Evolutionary conservation across 2,888 invertebrate genomes (phyloP).

Genomic region (Diogma glabrata): DNA sequence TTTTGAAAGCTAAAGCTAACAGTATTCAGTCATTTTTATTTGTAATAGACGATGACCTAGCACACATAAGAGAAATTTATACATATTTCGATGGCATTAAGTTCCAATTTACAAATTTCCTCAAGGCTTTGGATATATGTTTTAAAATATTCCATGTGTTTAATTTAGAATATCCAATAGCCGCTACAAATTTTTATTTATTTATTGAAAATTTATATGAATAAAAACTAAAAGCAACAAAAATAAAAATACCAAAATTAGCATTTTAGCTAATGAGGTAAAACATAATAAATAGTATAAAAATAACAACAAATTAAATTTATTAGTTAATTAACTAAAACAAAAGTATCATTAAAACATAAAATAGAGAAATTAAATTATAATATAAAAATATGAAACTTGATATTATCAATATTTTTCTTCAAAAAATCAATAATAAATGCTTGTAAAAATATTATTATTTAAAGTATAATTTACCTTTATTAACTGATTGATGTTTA

Average conservation of each 20-base stretch:
- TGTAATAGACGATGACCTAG: not conserved
- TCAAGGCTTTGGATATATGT: not conserved
- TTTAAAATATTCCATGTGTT: not conserved
- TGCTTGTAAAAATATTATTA: too few relatives aligned
- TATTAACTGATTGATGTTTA: too few relatives aligned
- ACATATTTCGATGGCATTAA: not conserved
- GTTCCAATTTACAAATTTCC: not conserved
- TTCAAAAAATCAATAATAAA: too few relatives aligned
- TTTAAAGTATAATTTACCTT: too few relatives aligned
- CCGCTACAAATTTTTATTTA: not conserved
- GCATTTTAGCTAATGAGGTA: not conserved
- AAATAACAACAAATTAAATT: too few relatives aligned
- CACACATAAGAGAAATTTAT: not conserved
- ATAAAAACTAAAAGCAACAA: not conserved
- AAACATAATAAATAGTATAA: too few relatives aligned
- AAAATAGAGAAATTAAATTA: too few relatives aligned
- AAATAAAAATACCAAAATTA: not conserved
- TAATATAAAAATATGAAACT: too few relatives aligned
- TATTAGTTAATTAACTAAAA: too few relatives aligned
- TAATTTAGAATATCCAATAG: not conserved
- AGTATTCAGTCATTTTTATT: not conserved
- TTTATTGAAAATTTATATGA: not conserved
- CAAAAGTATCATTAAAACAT: too few relatives aligned
- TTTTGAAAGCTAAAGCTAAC: not conserved
- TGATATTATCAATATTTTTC: too few relatives aligned